Percentiles rank a stretch among this genome's conserved stretches.
Evolutionary conservation across 2,888 invertebrate species (phyloP).

Genomic region (Apantesis nais): DNA sequence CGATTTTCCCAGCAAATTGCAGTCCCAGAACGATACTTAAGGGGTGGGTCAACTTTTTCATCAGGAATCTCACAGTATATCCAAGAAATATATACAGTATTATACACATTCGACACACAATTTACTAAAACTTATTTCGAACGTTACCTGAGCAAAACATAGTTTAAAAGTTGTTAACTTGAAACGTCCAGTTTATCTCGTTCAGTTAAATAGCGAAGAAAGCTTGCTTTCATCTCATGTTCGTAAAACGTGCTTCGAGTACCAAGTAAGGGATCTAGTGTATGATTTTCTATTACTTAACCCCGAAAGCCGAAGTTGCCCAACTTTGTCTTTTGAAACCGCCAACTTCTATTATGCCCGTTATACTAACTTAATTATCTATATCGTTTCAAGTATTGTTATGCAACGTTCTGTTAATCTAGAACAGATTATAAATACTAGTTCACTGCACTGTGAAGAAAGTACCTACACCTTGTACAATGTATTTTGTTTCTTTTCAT

Average conservation of each 20-base stretch:
- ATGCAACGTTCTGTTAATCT: slow-evolving; percentile 26
- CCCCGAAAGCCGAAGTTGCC: slow-evolving; percentile 27
- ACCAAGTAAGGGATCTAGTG: slow-evolving; percentile 45
- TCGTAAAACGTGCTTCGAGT: slow-evolving; percentile 50
- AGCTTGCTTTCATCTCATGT: slow-evolving; percentile 47
- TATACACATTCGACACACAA: background rate
- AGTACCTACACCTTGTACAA: background rate
- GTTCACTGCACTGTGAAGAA: background rate
- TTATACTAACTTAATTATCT: slow-evolving; percentile 41
- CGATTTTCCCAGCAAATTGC: background rate
- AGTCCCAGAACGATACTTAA: slow-evolving; percentile 5
- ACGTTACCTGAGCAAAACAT: slow-evolving; percentile 3
- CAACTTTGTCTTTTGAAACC: slow-evolving; percentile 47
- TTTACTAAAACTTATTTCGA: background rate
- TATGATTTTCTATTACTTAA: slow-evolving; percentile 54
- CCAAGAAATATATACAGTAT: background rate
- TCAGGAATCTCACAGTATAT: background rate
- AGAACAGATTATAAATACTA: background rate
- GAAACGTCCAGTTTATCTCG: slow-evolving; percentile 38
- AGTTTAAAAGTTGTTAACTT: slow-evolving; percentile 27
- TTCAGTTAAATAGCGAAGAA: slow-evolving; percentile 47
- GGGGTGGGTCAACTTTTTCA: slow-evolving; percentile 1
- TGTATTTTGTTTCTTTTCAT: no score
- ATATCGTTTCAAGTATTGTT: slow-evolving; percentile 40
- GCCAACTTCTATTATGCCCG: slow-evolving; percentile 36